Base-by-base conservation (phyloP, 2,113 vertebrate genomes). In the Syrmaticus mikado region DNA sequence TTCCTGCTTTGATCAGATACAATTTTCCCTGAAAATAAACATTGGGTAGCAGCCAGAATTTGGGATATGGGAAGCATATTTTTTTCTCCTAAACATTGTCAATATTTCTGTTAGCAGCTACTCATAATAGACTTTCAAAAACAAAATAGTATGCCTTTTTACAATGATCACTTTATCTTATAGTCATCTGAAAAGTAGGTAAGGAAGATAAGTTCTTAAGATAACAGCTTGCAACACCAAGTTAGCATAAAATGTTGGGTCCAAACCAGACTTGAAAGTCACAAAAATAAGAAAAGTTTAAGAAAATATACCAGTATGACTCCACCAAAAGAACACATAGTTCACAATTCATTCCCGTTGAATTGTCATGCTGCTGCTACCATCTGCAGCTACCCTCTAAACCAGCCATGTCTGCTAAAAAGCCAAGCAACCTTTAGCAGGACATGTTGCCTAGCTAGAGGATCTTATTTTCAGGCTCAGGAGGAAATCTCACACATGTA, bases 301-400 rank as follows among this genome's bases (percentile, higher is more conserved):
- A 65, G 8, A 13, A 70, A 75, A 28, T 40, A n/a, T 20, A 58
- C 4, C 34, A 83, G 2, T 20, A 71, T 24, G 18, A 50, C 18
- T 80, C 22, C n/a, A 53, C 66, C n/a, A 20, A 46, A 32, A 24
- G 20, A 1, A 0, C 15, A 6, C 3, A 0, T 24, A 68, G 38
- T 18, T 46, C 7, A 5, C 16, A 40, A 16, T 28, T 28, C 36
- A 52, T 17, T 93, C 34, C 6, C 21, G 53, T 20, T 57, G 71
- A 93, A 53, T 34, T 20, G 8, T 53, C 43, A 28, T 10, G 17
- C 48, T 22, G 13, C 34, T 66, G 52, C 30, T 34, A 40, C 11
- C 58, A 36, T 10, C 71, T 72, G 46, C 5, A 55, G 58, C 25
- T 41, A 28, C 19, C 32, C 64, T 65, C 17, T 36, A 46, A 48